Evolutionary conservation across 2,888 invertebrate genomes (phyloP), one percentile per base, ranked within the genome.

Genomic region (Agrochola lychnidis): DNA sequence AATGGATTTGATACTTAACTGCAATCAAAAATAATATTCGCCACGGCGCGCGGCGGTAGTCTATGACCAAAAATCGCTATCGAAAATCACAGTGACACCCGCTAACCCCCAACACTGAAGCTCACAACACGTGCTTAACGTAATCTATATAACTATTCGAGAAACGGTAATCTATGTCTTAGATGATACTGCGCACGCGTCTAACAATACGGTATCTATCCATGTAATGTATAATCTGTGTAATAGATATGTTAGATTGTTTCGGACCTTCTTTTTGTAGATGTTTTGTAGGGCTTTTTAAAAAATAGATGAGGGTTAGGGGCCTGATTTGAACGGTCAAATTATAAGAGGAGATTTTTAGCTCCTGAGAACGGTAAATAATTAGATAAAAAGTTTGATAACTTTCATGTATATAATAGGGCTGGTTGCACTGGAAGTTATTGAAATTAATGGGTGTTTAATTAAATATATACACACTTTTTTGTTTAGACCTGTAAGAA

Each of bases 101-200:
- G 67, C 67, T 86, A 82, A 75, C 67, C 83, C 70, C 61, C 68
- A 78, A 87, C 85, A 86, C 79, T 78, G 83, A 85, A 83, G 85
- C 83, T 76, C 88, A 89, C 89, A 92, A 93, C 94, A 93, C 95
- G 95, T 94, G 94, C 91, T 93, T 93, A 91, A 79, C 81, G 86
- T 92, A 93, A 95, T 95, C 87, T 89, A 91, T 94, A 94, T 94
- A 95, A 95, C 95, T 95, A 95, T 89, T 91, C 90, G 88, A 78
- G 76, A 78, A 91, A 91, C 88, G 89, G 90, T 91, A 90, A 88
- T 91, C 91, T 91, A 89, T 89, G 89, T 91, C 89, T 78, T 90
- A 89, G 89, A 87, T 90, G 91, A 88, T 86, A 89, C 90, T 78
- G 77, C 89, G 93, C 94, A 94, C 95, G 94, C 93, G 94, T 85